Evolutionary conservation across 2,797 vertebrate genomes (phyloP).

Genomic region (Steatocranus sp.): DNA sequence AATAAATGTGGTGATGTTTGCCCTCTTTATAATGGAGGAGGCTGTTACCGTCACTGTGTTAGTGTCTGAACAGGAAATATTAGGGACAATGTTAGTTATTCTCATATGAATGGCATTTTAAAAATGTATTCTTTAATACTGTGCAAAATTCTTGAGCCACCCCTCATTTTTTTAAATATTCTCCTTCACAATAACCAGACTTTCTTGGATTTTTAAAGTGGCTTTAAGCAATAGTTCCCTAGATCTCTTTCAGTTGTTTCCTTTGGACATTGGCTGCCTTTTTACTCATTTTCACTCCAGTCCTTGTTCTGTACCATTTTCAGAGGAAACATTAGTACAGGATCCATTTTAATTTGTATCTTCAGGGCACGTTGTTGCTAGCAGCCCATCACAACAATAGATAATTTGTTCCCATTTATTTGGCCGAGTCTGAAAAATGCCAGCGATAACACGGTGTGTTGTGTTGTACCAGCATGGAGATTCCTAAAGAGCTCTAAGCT

Average conservation of each 20-base stretch:
- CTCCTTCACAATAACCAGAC: not conserved
- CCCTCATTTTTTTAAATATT: not conserved
- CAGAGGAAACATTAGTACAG: not conserved
- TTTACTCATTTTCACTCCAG: not conserved
- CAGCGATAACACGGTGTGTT: not conserved
- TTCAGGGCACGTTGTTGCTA: not conserved
- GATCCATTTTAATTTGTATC: not conserved
- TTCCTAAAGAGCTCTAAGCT: not conserved
- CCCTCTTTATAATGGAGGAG: not conserved
- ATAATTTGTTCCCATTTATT: not conserved
- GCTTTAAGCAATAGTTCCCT: not conserved
- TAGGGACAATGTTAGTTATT: not conserved
- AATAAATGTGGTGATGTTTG: not conserved
- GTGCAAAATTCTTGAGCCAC: not conserved
- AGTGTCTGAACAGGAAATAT: not conserved
- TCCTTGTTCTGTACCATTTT: not conserved
- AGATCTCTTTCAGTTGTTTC: not conserved
- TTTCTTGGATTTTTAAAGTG: not conserved
- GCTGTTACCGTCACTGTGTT: not conserved
- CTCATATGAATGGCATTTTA: not conserved
- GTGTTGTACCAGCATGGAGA: not conserved
- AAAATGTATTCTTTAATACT: not conserved
- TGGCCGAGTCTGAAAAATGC: not conserved
- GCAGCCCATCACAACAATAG: not conserved
- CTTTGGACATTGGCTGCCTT: not conserved